A percentile compares a stretch with the other conserved stretches of the same genome.
Evolutionary conservation across 2,113 vertebrate species (phyloP).

Genomic region (Stomatorhinus ivindoensis): DNA sequence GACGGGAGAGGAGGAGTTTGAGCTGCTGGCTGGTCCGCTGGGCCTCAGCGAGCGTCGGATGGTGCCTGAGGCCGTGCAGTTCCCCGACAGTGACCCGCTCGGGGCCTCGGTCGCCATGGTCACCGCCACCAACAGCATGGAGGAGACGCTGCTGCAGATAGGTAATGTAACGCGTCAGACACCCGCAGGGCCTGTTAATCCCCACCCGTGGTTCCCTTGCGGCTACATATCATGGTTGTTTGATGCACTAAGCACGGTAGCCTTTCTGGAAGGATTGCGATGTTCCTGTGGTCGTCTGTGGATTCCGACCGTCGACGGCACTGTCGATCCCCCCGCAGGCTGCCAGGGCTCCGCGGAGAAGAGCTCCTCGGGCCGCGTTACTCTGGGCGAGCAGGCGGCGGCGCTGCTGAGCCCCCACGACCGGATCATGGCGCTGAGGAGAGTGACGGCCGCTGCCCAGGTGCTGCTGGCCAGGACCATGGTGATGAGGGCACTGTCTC

Average conservation of each 20-base stretch:
- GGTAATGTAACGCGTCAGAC: constrained; percentile 51
- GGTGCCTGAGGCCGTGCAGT: constrained; percentile 90
- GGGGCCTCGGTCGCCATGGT: constrained; percentile 95
- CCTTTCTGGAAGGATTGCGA: not conserved
- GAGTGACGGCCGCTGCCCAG: constrained; percentile 90
- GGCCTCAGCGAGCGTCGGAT: constrained; percentile 82
- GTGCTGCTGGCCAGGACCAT: constrained; percentile 92
- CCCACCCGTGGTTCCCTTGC: not conserved
- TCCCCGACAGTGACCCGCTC: constrained; percentile 89
- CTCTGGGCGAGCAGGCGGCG: constrained; percentile 88
- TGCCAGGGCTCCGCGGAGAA: constrained; percentile 92
- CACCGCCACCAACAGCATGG: constrained; percentile 96
- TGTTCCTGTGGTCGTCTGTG: not conserved
- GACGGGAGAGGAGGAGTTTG: constrained; percentile 95
- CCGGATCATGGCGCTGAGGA: constrained; percentile 82
- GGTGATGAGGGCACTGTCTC: constrained; percentile 93
- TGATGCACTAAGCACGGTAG: not conserved
- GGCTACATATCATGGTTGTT: not conserved
- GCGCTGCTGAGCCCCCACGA: constrained; percentile 82
- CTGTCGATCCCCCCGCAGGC: constrained; percentile 54
- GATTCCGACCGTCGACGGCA: no score
- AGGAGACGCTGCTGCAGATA: constrained; percentile 93
- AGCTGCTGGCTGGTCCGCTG: constrained; percentile 81
- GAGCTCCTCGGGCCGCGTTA: constrained; percentile 81
- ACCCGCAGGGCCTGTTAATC: not conserved